phyloP scores from a whole-genome alignment of 1,140 invertebrate genomes.

The Popillia japonica region DNA sequence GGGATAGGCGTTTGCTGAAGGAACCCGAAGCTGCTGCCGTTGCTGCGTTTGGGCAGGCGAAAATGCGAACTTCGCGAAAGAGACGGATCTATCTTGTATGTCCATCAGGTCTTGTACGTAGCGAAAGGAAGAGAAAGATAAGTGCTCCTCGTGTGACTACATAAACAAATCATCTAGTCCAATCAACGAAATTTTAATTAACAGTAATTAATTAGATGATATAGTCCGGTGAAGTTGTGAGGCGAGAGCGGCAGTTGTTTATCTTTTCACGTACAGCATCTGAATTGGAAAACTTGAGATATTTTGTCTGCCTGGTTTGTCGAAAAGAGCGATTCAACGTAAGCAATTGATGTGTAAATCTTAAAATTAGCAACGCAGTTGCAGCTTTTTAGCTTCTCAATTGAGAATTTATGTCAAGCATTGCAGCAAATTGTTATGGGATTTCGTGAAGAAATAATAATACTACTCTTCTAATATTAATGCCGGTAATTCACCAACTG shows the following conservation, averaged over 20 bases:
- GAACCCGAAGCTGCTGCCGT: conserved; percentile 23
- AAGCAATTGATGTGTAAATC: no score
- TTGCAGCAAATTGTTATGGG: neutral
- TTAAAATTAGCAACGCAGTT: no score
- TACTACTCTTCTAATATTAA: conserved; percentile 4
- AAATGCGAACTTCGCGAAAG: conserved; percentile 17
- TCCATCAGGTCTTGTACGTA: neutral
- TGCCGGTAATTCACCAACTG: neutral
- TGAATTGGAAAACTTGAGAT: neutral
- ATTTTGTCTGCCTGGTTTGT: neutral
- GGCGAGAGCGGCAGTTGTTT: conserved; percentile 3
- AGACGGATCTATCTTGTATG: neutral
- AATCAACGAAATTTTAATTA: conserved; percentile 49
- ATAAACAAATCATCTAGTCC: conserved; percentile 47
- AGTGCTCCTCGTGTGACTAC: conserved; percentile 42
- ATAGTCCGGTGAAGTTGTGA: conserved; percentile 39
- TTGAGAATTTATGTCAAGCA: no score
- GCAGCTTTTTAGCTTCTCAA: no score
- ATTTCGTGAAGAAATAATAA: neutral
- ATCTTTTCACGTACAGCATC: neutral
- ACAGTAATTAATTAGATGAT: conserved; percentile 49
- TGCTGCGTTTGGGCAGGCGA: neutral
- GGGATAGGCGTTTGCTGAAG: conserved; percentile 21
- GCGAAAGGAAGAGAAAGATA: conserved; percentile 19
- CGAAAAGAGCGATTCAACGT: neutral